Base-by-base conservation (phyloP, 2,888 invertebrate species). In the Drosophila melanocephala region DNA sequence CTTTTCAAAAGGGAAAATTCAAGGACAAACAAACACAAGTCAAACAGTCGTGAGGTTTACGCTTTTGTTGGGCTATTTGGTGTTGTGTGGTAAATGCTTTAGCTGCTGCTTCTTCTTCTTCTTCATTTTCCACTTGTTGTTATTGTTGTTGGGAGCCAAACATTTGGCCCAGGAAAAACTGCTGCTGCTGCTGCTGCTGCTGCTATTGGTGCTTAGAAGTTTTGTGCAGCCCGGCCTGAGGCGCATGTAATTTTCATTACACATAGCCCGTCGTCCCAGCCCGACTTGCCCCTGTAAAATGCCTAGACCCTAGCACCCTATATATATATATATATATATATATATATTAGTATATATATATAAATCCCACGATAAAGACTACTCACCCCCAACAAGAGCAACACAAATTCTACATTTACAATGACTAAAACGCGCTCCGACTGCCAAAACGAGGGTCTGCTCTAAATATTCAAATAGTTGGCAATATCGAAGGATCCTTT, bases 1-100 rank as follows among this genome's bases (percentile, higher is more conserved):
- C 79, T 69, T 61, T 83, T 65, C 62, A 82, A 73, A 82, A 82
- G 71, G 83, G 77, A 77, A 89, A 89, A 84, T 87, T 91, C 91
- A 87, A 86, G 90, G 91, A 87, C 90, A 91, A 91, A 87, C 87
- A 87, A 89, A 89, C 84, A 83, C 87, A 84, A 84, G 90, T 85
- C 88, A 89, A 89, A 89, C 90, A 87, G 82, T 79, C 69, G 69
- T 81, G 82, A 81, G 82, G 79, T 79, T 82, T 82, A 60, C 63
- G 82, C 79, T 69, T 81, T 72, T 78, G 81, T 67, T 66, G 56
- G 28, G 57, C 58, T 72, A 50, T 71, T 67, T 62, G 53, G 42
- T 61, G 72, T 64, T 70, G 58, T 61, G 57, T 55, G 75, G 68
- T 30, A 58, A 59, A 14, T 73, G 84, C 53, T 64, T 51, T 44